Conservation (phyloP, 1,140 invertebrate species). For the Dysdera silvatica region DNA sequence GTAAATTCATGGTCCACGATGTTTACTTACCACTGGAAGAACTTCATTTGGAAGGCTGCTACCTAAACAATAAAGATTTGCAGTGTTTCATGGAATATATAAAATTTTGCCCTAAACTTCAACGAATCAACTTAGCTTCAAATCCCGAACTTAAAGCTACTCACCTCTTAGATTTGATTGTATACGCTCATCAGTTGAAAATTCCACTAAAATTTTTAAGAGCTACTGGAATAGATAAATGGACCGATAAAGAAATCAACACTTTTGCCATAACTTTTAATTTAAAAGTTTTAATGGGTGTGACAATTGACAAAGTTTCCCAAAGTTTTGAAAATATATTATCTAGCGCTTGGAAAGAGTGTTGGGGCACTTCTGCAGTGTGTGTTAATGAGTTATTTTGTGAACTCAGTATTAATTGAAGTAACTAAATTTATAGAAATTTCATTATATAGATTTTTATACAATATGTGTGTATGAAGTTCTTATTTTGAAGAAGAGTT, state of each 20-base stretch:
- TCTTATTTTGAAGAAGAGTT: too few species aligned
- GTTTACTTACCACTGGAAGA: background rate
- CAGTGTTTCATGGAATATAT: background rate
- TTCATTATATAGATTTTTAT: too few species aligned
- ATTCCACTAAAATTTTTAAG: background rate
- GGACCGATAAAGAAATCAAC: background rate
- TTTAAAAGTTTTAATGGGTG: background rate
- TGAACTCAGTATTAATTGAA: conserved; percentile 8
- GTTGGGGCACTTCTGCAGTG: background rate
- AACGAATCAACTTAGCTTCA: conserved; percentile 6
- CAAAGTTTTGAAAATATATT: background rate
- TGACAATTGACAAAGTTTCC: conserved; percentile 7
- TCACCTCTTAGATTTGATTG: background rate
- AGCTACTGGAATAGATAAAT: conserved; percentile 1
- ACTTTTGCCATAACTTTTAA: background rate
- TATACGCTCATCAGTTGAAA: background rate
- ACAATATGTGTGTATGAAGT: too few species aligned
- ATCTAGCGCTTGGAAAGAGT: background rate
- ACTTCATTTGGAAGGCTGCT: conserved; percentile 9
- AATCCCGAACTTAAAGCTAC: conserved; percentile 4
- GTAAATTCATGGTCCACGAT: background rate
- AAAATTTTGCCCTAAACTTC: background rate
- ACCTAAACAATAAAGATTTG: conserved; percentile 19
- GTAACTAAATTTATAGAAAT: too few species aligned
- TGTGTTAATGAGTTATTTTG: conserved; percentile 1